Base-by-base conservation (phyloP, 2,888 invertebrate genomes). In the Euproctis similis region DNA sequence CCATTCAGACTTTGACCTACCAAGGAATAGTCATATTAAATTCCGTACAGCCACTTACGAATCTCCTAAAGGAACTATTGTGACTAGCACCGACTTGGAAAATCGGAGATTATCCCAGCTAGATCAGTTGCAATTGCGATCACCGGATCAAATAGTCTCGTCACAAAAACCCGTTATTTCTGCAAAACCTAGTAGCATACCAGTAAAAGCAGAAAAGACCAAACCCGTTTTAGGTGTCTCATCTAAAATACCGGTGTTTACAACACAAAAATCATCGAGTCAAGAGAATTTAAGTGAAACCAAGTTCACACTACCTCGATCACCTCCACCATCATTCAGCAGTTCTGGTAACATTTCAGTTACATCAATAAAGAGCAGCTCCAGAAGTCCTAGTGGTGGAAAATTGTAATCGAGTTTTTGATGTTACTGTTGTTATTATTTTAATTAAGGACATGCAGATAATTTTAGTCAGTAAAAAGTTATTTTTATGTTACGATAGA, bases 31-130 rank as follows among this genome's bases (percentile, higher is more conserved):
- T 36, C 86, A 87, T 47, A 89, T 89, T 42, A 84, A 88, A 56
- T 89, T 89, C 64, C 82, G 88, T 10, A 89, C 89, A 13, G 87
- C 89, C 0, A 89, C 88, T 7, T 89, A 89, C 53, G 88, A 89
- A 75, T 78, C 85, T 44, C 82, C 85, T 2, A 78, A 85, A 40
- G 86, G 85, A 40, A 82, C 86, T 1, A 87, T 88, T 22, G 84
- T 84, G 1, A 80, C 81, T 0, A 82, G 85, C 49, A 84, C 85
- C n/a, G 84, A 82, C 40, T 23, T 85, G 24, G 84, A 85, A 37
- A 88, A 87, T 51, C 77, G 88, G 45, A 74, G 88, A 42, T 57
- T 87, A 10, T 88, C 89, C 7, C 88, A 88, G 49, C 43, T 82
- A 8, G 84, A 88, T 62, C 84, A 84, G 39, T 59, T 75, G 53